Evolutionary conservation across 1,140 invertebrate genomes (phyloP).

Genomic region (Delia radicum): DNA sequence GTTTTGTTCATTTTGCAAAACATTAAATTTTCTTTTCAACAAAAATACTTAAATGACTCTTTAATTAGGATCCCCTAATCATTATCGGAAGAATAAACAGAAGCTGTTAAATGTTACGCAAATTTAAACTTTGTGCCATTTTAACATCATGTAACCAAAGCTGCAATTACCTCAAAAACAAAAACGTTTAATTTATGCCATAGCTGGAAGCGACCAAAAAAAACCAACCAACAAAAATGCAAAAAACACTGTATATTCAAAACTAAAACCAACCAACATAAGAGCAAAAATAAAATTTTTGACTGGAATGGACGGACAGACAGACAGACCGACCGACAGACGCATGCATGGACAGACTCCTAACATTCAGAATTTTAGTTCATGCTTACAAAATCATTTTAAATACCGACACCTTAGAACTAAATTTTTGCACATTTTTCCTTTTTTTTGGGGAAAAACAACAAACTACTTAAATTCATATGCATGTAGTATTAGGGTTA

Average conservation of each 20-base stretch:
- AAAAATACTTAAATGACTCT: too few relatives aligned
- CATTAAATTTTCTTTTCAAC: too few relatives aligned
- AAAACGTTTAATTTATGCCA: conserved; percentile 21
- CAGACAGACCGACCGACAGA: background rate
- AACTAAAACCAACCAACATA: background rate
- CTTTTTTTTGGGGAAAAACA: background rate
- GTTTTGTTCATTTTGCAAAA: too few relatives aligned
- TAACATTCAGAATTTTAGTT: background rate
- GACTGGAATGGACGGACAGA: background rate
- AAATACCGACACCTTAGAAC: conserved; percentile 6
- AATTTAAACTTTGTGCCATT: conserved; percentile 20
- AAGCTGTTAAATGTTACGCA: conserved; percentile 20
- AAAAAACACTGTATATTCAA: background rate
- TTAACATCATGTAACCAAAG: background rate
- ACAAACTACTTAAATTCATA: background rate
- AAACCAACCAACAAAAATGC: background rate
- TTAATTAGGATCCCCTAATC: background rate
- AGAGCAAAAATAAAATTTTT: background rate
- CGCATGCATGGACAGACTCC: background rate
- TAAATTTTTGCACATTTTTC: background rate
- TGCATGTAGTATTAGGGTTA: background rate
- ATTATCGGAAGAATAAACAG: conserved; percentile 11
- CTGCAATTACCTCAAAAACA: conserved; percentile 6
- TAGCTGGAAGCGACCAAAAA: background rate
- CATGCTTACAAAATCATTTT: conserved; percentile 5